These are phyloP conservation scores for Drosophila saltans DNA, from an alignment of 1,140 invertebrate species.

Conservation along the genomic window DNA sequence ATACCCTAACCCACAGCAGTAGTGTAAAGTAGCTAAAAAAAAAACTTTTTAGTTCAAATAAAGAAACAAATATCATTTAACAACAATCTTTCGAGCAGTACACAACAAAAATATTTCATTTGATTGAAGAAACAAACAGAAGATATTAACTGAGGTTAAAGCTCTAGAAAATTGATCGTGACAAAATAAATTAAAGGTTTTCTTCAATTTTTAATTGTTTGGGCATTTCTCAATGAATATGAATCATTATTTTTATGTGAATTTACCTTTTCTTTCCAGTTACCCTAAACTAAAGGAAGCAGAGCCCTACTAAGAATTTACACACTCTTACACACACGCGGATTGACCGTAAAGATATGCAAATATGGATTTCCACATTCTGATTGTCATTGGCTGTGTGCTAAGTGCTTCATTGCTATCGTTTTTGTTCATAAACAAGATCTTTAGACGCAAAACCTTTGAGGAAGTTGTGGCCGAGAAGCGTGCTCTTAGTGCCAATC, in stretches of 20 bases:
- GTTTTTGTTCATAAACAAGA: slow-evolving; percentile 80
- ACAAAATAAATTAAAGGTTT: too few species aligned
- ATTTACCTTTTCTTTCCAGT: slow-evolving; percentile 27
- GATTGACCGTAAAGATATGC: slow-evolving; percentile 68
- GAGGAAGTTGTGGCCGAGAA: slow-evolving; percentile 82
- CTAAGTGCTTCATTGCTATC: slow-evolving; percentile 79
- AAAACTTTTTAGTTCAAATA: too few species aligned
- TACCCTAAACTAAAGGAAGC: slow-evolving; percentile 28
- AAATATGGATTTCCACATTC: slow-evolving; percentile 83
- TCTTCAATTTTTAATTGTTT: too few species aligned
- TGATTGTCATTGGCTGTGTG: slow-evolving; percentile 80
- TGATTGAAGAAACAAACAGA: too few species aligned
- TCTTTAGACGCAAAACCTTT: slow-evolving; percentile 79
- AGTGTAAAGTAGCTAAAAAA: too few species aligned
- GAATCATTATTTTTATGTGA: too few species aligned
- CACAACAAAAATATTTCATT: too few species aligned
- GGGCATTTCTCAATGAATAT: too few species aligned
- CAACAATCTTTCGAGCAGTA: background rate
- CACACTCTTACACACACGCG: slow-evolving; percentile 13
- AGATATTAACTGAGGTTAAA: too few species aligned
- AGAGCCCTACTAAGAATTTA: slow-evolving; percentile 1
- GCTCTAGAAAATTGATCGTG: too few species aligned
- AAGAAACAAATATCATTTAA: too few species aligned
- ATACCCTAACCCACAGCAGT: too few species aligned
- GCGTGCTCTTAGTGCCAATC: slow-evolving; percentile 74